Evolutionary conservation across 2,113 vertebrate species (phyloP).

Genomic region (Eptesicus fuscus): DNA sequence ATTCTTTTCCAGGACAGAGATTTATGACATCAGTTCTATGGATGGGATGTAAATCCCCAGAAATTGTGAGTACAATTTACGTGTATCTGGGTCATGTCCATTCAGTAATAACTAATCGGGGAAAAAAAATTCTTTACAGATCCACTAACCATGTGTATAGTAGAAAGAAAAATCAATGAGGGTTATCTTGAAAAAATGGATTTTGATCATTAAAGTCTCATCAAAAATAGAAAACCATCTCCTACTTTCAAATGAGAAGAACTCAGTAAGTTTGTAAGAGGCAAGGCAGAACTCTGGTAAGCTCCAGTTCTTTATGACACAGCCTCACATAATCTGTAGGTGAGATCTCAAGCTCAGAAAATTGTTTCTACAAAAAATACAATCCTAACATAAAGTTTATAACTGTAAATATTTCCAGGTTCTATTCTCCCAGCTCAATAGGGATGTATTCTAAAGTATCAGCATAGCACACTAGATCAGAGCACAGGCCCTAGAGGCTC

Average conservation of each 20-base stretch:
- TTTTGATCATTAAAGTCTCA: conserved; percentile 19
- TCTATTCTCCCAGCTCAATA: not conserved
- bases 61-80: not conserved
- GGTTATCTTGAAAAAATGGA: not conserved
- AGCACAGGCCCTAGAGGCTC: not conserved
- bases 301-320: not conserved
- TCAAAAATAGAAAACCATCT: not conserved
- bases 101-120: not conserved
- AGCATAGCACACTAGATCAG: not conserved
- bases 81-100: not conserved
- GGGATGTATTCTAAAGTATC: not conserved
- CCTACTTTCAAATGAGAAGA: not conserved
- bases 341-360: not conserved
- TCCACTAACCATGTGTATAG: not conserved
- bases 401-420: not conserved
- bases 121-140: not conserved
- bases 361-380: not conserved
- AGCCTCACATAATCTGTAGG: not conserved
- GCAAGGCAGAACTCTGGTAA: not conserved
- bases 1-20: not conserved
- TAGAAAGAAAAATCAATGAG: not conserved
- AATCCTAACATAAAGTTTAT: not conserved
- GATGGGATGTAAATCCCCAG: not conserved
- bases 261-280: not conserved
- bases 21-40: not conserved